Evolutionary conservation across 2,888 invertebrate species (phyloP), one percentile per base, ranked within the genome.

Genomic region (Melipona bicolor): DNA sequence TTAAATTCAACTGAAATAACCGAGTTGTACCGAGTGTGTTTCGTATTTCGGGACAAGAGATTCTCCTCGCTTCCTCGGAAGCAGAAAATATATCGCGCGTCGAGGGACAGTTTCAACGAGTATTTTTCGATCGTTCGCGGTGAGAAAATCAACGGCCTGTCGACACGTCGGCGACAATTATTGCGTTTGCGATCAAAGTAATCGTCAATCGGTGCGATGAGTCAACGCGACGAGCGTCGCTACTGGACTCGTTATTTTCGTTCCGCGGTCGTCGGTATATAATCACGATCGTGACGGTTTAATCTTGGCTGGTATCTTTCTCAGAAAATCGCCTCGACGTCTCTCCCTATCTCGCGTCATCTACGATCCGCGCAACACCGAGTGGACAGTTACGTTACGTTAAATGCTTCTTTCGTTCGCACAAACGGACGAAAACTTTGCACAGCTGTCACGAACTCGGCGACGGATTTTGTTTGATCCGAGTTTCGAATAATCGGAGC

Each of bases 81-180:
- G 43, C 5, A 6, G 36, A 21, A n/a, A 21, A n/a, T 54, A 52
- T 19, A 52, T 52, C 21, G 27, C 4, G 5, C 19, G 27, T 61
- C 19, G 17, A 9, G 21, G 19, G 4, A 6, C 24, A 61, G 24
- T 24, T 17, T 17, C 17, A 11, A 19, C 9, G 13, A 71, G 59
- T 43, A 71, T 71, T 59, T 43, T 43, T 19, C 76, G 19, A 69
- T 76, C 56, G 68, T 32, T 21, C 49, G 5, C 21, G 52, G 11
- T 24, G 69, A 76, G 43, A 17, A 54, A 69, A 69, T 76, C 62
- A 50, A 19, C 19, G 54, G 11, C n/a, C 11, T n/a, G 17, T 27
- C 64, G 64, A 64, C 72, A 49, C 61, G 17, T n/a, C 43, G 27
- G 54, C 76, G 54, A 69, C 76, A 72, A 54, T 54, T 27, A 72